Evolutionary conservation across 2,888 invertebrate genomes (phyloP).

Genomic region (Epirrita christyi): DNA sequence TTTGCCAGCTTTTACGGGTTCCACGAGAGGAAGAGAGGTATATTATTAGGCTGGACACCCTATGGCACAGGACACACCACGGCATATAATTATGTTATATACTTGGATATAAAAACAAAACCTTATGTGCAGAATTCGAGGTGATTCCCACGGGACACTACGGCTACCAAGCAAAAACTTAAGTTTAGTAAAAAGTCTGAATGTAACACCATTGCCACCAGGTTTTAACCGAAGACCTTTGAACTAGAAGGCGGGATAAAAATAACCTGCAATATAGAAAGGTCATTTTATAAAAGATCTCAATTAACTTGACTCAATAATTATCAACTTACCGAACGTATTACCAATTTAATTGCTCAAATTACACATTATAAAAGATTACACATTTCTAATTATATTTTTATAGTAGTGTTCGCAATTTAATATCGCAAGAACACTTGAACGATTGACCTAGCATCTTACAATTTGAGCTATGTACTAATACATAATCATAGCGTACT

Average conservation of each 20-base stretch:
- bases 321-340: constrained; percentile 14
- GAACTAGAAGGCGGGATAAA: neutral
- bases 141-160: too few species aligned
- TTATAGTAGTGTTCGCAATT: constrained; percentile 20
- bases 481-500: constrained; percentile 19
- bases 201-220: too few species aligned
- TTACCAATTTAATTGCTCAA: constrained; percentile 22
- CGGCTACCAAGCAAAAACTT: too few species aligned
- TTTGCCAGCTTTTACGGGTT: too few species aligned
- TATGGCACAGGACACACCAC: too few species aligned
- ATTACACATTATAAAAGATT: constrained; percentile 8
- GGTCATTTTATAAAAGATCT: constrained; percentile 17
- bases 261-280: neutral
- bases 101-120: too few species aligned
- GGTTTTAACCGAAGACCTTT: too few species aligned
- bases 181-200: too few species aligned
- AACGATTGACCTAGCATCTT: constrained; percentile 26
- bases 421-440: constrained; percentile 25
- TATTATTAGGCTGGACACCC: too few species aligned
- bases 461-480: constrained; percentile 30
- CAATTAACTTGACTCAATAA: constrained; percentile 12
- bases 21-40: too few species aligned
- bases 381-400: constrained; percentile 23
- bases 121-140: too few species aligned
- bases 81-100: too few species aligned